These are phyloP conservation scores for Drosophila greeni DNA, from an alignment of 2,888 invertebrate species.

Conservation along the genomic window DNA sequence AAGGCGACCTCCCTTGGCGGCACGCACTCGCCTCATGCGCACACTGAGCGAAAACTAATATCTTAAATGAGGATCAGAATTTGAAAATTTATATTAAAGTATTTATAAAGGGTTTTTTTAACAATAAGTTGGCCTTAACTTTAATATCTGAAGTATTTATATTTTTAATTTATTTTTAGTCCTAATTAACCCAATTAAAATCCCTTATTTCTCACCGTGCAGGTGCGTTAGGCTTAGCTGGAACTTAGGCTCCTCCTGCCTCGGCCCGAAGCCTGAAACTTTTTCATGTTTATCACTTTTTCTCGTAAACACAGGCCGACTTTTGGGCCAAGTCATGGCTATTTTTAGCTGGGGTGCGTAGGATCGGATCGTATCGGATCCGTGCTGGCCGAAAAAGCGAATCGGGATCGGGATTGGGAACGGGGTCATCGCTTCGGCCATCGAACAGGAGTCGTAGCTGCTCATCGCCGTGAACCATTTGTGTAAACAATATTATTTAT, in stretches of 20 bases:
- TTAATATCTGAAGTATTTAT: too few relatives aligned
- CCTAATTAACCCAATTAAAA: neutral
- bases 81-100: too few relatives aligned
- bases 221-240: slow-evolving; percentile 50
- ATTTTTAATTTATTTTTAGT: too few relatives aligned
- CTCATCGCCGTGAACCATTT: slow-evolving; percentile 62
- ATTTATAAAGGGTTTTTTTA: too few relatives aligned
- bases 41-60: slow-evolving; percentile 5
- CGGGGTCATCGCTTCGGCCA: slow-evolving; percentile 42
- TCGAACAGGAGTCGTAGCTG: slow-evolving; percentile 52
- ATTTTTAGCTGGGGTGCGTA: slow-evolving; percentile 64
- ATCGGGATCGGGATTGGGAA: slow-evolving; percentile 4
- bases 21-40: slow-evolving; percentile 56
- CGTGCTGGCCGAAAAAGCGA: slow-evolving; percentile 45
- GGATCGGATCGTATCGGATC: slow-evolving; percentile 45
- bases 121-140: too few relatives aligned
- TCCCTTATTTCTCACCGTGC: neutral
- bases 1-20: slow-evolving; percentile 27
- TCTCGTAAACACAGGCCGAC: slow-evolving; percentile 54
- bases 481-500: slow-evolving; percentile 72
- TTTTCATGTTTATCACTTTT: slow-evolving; percentile 53
- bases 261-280: slow-evolving; percentile 56
- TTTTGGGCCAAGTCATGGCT: slow-evolving; percentile 62
- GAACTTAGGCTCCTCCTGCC: slow-evolving; percentile 44
- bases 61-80: neutral